phyloP scores from a whole-genome alignment of 2,113 vertebrate genomes.

The Thalassoma bifasciatum region DNA sequence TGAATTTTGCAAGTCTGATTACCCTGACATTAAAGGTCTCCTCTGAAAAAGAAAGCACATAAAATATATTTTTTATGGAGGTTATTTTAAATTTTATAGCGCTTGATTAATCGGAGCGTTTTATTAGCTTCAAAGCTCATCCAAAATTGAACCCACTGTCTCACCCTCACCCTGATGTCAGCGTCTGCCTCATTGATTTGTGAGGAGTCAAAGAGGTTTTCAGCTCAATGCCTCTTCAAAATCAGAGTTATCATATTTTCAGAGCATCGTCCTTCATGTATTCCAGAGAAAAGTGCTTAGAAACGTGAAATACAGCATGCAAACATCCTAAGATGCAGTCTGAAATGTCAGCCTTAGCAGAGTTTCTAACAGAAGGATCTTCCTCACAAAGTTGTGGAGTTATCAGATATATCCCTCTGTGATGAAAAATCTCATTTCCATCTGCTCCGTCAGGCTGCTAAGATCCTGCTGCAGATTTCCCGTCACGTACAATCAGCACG shows the following conservation, averaged over 20 bases:
- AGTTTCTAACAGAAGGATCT: constrained; percentile 14
- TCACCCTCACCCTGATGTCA: not conserved
- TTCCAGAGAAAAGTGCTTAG: not conserved
- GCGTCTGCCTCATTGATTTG: not conserved
- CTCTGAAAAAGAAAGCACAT: not conserved
- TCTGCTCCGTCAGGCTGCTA: constrained; percentile 57
- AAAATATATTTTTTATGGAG: not conserved
- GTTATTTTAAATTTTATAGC: too few species aligned
- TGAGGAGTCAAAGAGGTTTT: not conserved
- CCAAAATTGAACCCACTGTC: not conserved
- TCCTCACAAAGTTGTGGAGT: constrained; percentile 39
- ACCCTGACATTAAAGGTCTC: too few species aligned
- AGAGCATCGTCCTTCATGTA: too few species aligned
- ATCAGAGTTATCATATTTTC: not conserved
- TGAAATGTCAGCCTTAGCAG: constrained; percentile 20
- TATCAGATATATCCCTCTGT: constrained; percentile 57
- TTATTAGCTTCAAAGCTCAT: not conserved
- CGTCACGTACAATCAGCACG: constrained; percentile 61
- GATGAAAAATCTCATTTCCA: constrained; percentile 60
- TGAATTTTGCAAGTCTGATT: too few species aligned
- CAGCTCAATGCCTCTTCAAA: not conserved
- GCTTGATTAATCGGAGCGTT: not conserved
- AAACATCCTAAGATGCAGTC: constrained; percentile 4
- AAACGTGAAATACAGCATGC: not conserved
- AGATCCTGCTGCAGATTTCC: constrained; percentile 72